Evolutionary conservation across 2,888 invertebrate genomes (phyloP), one percentile per base, ranked within the genome.

Genomic region (Amphipyra berbera): DNA sequence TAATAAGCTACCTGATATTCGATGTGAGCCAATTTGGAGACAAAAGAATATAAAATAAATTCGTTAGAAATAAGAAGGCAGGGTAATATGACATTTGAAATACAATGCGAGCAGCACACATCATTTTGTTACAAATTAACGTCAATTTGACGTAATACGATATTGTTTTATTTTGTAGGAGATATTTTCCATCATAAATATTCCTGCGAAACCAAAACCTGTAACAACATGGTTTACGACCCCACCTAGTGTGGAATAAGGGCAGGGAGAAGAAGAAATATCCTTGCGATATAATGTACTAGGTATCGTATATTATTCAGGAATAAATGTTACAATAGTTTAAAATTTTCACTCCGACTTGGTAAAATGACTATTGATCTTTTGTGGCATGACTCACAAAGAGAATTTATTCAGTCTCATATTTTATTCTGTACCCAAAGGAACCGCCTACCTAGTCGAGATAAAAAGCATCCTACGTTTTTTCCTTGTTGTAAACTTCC

Each of bases 351-450:
- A 65, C 46, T 49, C n/a, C n/a, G 9, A 42, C 30, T 57, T 37
- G 40, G 38, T 49, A 44, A 53, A 56, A 70, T 61, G 53, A 58
- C 41, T 75, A 61, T 61, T 72, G 68, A 66, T 61, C 49, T 62
- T 65, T 62, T 65, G 59, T 44, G 50, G 61, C 37, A 47, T 44
- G 40, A 48, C 45, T 49, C 49, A 68, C 68, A 73, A 73, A 76
- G 55, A 64, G 37, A 73, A 76, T 76, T 74, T 63, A 63, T 67
- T 68, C 48, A 50, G 50, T 47, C 60, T 67, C 60, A 77, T 73
- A 73, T 77, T 76, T 73, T 77, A 77, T 67, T 73, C 62, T 46
- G 47, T 60, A 73, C 59, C 59, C 61, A 52, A 55, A 68, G 62
- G 57, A 62, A 57, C 54, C 48, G 55, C 55, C 61, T 68, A 58